Evolutionary conservation across 2,888 invertebrate species (phyloP).

Genomic region (Xylota segnis): DNA sequence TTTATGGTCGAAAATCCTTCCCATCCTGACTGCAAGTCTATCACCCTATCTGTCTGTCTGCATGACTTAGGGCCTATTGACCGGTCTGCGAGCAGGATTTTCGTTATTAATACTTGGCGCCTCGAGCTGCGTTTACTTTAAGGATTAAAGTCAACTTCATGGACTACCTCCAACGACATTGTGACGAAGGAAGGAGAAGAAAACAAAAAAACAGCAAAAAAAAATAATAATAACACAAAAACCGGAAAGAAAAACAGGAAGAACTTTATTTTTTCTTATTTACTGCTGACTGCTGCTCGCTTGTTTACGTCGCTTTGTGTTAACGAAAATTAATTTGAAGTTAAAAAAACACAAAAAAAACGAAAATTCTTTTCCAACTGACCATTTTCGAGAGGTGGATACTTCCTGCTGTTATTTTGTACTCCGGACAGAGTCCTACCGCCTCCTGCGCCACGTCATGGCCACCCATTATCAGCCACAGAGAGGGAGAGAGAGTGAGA

Average conservation of each 20-base stretch:
- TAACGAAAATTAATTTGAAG: slow-evolving; percentile 58
- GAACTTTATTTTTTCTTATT: slow-evolving; percentile 39
- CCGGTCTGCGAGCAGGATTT: no score
- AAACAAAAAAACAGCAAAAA: slow-evolving; percentile 1
- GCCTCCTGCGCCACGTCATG: background rate
- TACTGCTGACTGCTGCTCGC: slow-evolving; percentile 45
- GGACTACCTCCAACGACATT: background rate
- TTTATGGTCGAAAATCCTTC: no score
- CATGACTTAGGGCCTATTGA: no score
- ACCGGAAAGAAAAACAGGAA: slow-evolving; percentile 33
- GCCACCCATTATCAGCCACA: slow-evolving; percentile 5
- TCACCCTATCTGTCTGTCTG: no score
- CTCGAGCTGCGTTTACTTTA: background rate
- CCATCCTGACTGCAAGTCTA: no score
- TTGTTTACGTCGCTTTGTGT: slow-evolving; percentile 55
- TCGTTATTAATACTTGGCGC: background rate
- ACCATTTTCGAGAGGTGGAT: slow-evolving; percentile 55
- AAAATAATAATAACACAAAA: background rate
- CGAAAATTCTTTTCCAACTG: slow-evolving; percentile 46
- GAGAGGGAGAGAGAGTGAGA: slow-evolving; percentile 1
- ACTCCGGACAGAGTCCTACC: background rate
- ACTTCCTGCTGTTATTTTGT: slow-evolving; percentile 38
- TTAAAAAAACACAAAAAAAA: slow-evolving; percentile 19
- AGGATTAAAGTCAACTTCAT: slow-evolving; percentile 5
- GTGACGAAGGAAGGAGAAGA: background rate